Evolutionary conservation across 1,140 invertebrate species (phyloP).

Genomic region (Eupristina koningsbergeri): DNA sequence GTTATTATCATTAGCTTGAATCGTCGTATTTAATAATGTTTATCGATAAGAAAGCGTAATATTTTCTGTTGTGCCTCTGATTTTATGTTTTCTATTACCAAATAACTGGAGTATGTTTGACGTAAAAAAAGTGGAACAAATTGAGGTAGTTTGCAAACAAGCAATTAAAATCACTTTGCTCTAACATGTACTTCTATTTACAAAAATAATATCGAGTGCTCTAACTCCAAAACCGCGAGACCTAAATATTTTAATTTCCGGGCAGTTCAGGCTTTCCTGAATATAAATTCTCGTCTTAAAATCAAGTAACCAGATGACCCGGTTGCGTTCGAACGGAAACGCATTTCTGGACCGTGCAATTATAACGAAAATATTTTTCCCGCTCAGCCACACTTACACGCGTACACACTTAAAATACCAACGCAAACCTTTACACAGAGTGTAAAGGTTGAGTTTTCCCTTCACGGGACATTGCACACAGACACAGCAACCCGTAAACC

Average conservation of each 20-base stretch:
- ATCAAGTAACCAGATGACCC: background rate
- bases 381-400: too few species aligned
- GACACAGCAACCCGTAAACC: background rate
- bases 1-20: too few species aligned
- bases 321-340: background rate
- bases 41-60: background rate
- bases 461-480: background rate
- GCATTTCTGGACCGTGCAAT: background rate
- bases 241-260: background rate
- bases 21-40: background rate
- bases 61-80: background rate
- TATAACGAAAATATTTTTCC: constrained; percentile 12
- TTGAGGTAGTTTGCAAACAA: background rate
- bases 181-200: constrained; percentile 23
- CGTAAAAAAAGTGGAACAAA: background rate
- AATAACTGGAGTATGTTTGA: background rate
- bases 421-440: too few species aligned
- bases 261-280: background rate
- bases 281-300: background rate
- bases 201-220: constrained; percentile 52
- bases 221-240: background rate
- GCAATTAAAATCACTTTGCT: constrained; percentile 42
- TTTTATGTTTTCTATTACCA: background rate
- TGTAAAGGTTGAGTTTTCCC: too few species aligned
- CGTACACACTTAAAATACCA: too few species aligned